A percentile compares a stretch with the other conserved stretches of the same genome.
phyloP scores from a whole-genome alignment of 2,113 vertebrate genomes.

The Rhinogobius similis region DNA sequence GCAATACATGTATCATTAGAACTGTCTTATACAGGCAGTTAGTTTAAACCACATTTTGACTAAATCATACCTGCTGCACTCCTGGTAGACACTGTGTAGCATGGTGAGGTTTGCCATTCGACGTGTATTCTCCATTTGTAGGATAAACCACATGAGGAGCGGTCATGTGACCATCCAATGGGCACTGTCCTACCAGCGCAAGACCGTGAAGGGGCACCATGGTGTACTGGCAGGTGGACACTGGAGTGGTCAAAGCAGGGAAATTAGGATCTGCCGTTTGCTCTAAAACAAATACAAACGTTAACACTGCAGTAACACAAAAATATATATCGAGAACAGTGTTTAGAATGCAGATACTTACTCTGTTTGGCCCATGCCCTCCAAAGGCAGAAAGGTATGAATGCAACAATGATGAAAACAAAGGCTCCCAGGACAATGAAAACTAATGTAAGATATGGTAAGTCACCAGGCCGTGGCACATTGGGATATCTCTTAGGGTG shows the following conservation, averaged over 20 bases:
- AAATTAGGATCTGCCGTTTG: conserved; percentile 90
- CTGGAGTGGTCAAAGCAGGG: conserved; percentile 79
- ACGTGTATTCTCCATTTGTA: conserved; percentile 57
- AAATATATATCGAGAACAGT: background rate
- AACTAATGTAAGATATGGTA: conserved; percentile 92
- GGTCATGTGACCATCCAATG: conserved; percentile 62
- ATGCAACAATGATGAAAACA: conserved; percentile 91
- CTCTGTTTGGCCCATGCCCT: conserved; percentile 97
- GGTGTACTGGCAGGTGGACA: conserved; percentile 92
- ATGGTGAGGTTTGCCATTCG: conserved; percentile 74
- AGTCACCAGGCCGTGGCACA: conserved; percentile 88
- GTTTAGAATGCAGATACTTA: conserved; percentile 69
- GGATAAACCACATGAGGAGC: conserved; percentile 57
- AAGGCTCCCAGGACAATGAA: conserved; percentile 89
- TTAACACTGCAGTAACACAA: background rate
- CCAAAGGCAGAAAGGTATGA: conserved; percentile 97
- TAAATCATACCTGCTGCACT: conserved; percentile 77
- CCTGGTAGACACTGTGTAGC: conserved; percentile 76
- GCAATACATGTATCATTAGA: conserved; percentile 16
- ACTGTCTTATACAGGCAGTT: background rate
- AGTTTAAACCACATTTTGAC: background rate
- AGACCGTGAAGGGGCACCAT: conserved; percentile 91
- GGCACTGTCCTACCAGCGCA: conserved; percentile 79
- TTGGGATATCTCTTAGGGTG: conserved; percentile 27
- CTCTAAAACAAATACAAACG: conserved; percentile 76